Evolutionary conservation across 2,797 vertebrate species (phyloP).

Genomic region (Sebastes itinus): DNA sequence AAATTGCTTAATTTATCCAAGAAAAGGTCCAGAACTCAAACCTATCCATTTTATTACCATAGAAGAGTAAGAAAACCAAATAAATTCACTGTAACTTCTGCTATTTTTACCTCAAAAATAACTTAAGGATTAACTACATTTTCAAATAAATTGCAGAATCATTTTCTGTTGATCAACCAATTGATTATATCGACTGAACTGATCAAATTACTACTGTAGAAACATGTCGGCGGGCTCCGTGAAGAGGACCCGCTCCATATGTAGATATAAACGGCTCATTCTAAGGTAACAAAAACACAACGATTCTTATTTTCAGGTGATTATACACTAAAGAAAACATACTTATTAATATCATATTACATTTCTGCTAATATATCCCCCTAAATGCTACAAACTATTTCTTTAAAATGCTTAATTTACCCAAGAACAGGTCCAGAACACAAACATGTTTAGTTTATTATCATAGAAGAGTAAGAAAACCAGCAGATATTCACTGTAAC

Average conservation of each 20-base stretch:
- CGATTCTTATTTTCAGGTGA: background rate
- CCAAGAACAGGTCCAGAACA: background rate
- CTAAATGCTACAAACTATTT: too few species aligned
- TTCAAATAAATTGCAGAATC: too few species aligned
- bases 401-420: background rate
- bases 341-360: too few species aligned
- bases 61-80: background rate
- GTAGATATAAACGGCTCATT: too few species aligned
- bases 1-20: background rate
- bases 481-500: background rate
- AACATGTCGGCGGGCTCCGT: too few species aligned
- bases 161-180: background rate
- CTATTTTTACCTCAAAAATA: background rate
- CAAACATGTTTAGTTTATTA: background rate
- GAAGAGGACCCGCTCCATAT: too few species aligned
- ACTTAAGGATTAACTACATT: background rate
- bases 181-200: background rate
- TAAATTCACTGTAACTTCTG: background rate
- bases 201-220: too few species aligned
- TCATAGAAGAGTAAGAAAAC: background rate
- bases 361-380: too few species aligned
- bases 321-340: too few species aligned
- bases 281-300: too few species aligned
- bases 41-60: background rate
- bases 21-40: background rate